A percentile compares a stretch with the other conserved stretches of the same genome.
These are phyloP conservation scores for Liopterus haemorrhoidalis DNA, from an alignment of 2,888 invertebrate genomes.

Conservation along the genomic window DNA sequence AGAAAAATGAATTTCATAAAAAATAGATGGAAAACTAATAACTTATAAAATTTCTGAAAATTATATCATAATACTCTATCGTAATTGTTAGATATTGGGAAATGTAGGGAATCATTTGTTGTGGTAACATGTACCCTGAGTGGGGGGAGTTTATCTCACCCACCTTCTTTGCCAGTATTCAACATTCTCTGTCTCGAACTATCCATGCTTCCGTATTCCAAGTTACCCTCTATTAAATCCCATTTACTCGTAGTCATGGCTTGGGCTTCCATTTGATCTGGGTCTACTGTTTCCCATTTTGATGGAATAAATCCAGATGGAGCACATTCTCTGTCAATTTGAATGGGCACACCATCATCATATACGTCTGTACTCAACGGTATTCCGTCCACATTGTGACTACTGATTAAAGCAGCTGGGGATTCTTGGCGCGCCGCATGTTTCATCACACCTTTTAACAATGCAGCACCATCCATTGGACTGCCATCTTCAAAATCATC, in stretches of 20 bases:
- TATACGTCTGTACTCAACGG: too few relatives aligned
- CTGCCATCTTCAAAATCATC: constrained; percentile 56
- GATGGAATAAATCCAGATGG: constrained; percentile 80
- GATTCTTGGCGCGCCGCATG: constrained; percentile 42
- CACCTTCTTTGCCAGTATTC: too few relatives aligned
- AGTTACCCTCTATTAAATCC: constrained; percentile 64
- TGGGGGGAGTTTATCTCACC: too few relatives aligned
- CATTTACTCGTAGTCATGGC: constrained; percentile 86
- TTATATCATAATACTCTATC: too few relatives aligned
- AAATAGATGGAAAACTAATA: too few relatives aligned
- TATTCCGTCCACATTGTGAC: constrained; percentile 65
- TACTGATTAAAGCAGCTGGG: constrained; percentile 43
- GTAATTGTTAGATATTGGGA: too few relatives aligned
- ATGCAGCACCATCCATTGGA: constrained; percentile 75
- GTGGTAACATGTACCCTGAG: too few relatives aligned
- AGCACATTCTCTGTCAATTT: constrained; percentile 41
- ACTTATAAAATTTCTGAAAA: too few relatives aligned
- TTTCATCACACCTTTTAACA: constrained; percentile 64
- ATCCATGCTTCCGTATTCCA: constrained; percentile 44
- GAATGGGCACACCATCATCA: too few relatives aligned
- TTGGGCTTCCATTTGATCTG: constrained; percentile 71
- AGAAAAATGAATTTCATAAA: too few relatives aligned
- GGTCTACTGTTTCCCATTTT: constrained; percentile 95
- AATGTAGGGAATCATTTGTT: too few relatives aligned
- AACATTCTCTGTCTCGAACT: too few relatives aligned